Percentiles rank a stretch among this genome's conserved stretches.
These are phyloP conservation scores for Corydoras maculifer DNA, from an alignment of 2,113 vertebrate species.

Conservation along the genomic window DNA sequence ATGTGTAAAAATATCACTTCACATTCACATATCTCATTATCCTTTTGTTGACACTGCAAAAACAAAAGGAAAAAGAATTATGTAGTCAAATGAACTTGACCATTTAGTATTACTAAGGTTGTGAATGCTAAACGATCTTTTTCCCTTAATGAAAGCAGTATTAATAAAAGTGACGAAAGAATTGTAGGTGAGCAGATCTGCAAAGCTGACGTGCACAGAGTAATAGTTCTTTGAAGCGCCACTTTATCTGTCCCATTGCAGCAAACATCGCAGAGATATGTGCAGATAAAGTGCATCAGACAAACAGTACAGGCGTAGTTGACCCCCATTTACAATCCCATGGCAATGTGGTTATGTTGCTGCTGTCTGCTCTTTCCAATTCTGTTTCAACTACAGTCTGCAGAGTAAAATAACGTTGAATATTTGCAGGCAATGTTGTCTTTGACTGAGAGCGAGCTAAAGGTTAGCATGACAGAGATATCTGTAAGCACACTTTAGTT, in stretches of 20 bases:
- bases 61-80: not conserved
- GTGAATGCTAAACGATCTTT: conserved; percentile 56
- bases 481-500: not conserved
- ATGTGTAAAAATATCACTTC: too few species aligned
- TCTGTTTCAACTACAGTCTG: conserved; percentile 38
- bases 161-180: conserved; percentile 47
- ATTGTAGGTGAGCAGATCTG: conserved; percentile 33
- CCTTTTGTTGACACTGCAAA: conserved; percentile 21
- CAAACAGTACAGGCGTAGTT: conserved; percentile 64
- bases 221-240: conserved; percentile 54
- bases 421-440: conserved; percentile 2
- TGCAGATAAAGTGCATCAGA: conserved; percentile 57
- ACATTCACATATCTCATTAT: not conserved
- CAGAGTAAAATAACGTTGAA: not conserved
- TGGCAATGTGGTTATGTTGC: conserved; percentile 52
- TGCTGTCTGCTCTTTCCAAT: conserved; percentile 49
- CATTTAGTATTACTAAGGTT: conserved; percentile 45
- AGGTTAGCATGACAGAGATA: not conserved
- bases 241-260: conserved; percentile 52
- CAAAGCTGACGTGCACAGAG: conserved; percentile 46
- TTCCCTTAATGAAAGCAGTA: conserved; percentile 44
- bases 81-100: conserved; percentile 34
- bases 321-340: conserved; percentile 61
- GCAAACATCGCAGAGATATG: conserved; percentile 54
- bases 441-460: conserved; percentile 1